A percentile compares a stretch with the other conserved stretches of the same genome.
Evolutionary conservation across 1,140 invertebrate species (phyloP).

Genomic region (Lasioglossum baleicum): DNA sequence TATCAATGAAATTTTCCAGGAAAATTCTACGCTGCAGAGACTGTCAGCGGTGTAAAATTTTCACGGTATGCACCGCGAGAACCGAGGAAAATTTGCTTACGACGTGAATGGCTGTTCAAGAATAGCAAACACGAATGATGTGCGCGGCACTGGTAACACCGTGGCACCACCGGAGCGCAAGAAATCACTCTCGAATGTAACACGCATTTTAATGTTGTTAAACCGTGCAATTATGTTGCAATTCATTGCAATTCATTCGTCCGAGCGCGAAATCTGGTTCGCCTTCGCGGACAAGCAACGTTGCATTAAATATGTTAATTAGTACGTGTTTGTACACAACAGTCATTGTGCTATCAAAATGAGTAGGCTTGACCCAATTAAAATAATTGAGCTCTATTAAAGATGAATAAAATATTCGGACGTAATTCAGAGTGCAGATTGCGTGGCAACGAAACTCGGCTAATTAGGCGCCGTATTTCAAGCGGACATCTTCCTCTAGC

Average conservation of each 20-base stretch:
- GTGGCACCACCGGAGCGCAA: background rate
- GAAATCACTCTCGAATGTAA: constrained; percentile 20
- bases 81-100: background rate
- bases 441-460: background rate
- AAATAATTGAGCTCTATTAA: background rate
- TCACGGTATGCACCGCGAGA: background rate
- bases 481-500: background rate
- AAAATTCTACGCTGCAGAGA: background rate
- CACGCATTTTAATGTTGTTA: constrained; percentile 11
- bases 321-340: background rate
- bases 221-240: constrained; percentile 24
- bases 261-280: background rate
- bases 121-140: background rate
- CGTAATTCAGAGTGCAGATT: background rate
- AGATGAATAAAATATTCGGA: background rate
- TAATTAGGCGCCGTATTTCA: background rate
- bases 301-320: constrained; percentile 17
- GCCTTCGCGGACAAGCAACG: constrained; percentile 1
- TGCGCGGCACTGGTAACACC: background rate
- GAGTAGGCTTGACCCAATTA: constrained; percentile 13
- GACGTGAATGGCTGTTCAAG: background rate
- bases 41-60: background rate
- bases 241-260: constrained; percentile 34
- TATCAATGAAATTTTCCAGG: background rate
- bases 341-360: background rate